Evolutionary conservation across 1,140 invertebrate species (phyloP), one percentile per base, ranked within the genome.

Genomic region (Nasonia vitripennis): DNA sequence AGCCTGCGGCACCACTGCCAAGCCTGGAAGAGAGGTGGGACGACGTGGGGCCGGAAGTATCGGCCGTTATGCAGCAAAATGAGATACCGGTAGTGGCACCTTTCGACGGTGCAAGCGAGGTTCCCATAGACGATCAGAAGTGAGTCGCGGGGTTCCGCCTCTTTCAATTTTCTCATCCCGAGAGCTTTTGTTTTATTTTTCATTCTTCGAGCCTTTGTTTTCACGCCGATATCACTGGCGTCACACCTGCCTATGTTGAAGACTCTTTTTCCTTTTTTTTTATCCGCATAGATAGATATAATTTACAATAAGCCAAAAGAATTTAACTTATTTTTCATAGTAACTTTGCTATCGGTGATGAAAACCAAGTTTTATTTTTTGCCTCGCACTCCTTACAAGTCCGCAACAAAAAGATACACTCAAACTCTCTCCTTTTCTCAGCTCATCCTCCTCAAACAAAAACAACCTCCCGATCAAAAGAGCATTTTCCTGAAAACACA

Each of bases 51-150:
- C 93, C 94, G 37, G 95, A 97, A 89, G 88, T 98, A 73, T 96
- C 96, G 34, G 94, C 94, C 27, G 94, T 97, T n/a, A 92, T 98
- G 74, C 93, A 95, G 87, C 94, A 87, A 93, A 85, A 91, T 67
- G 91, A 91, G 81, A 93, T 96, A 89, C 94, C 95, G 27, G 94
- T 94, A 82, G 95, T 96, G 81, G 94, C 96, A 71, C 98, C 98
- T 2, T 99, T 98, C 91, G 98, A 99, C 94, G 96, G 97, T 2
- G 95, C 97, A 9, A 96, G 96, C 14, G 97, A 98, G 82, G 94
- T 95, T 27, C 94, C 95, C 23, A 96, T 98, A 83, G 97, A 98
- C 88, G 96, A 98, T 89, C 98, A 99, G 94, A 98, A 97, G 97
- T 98, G 93, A 92, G 93, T 92, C 83, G 12, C 5, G 20, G 9